Evolutionary conservation across 2,888 invertebrate species (phyloP).

Genomic region (Acronicta leporina): DNA sequence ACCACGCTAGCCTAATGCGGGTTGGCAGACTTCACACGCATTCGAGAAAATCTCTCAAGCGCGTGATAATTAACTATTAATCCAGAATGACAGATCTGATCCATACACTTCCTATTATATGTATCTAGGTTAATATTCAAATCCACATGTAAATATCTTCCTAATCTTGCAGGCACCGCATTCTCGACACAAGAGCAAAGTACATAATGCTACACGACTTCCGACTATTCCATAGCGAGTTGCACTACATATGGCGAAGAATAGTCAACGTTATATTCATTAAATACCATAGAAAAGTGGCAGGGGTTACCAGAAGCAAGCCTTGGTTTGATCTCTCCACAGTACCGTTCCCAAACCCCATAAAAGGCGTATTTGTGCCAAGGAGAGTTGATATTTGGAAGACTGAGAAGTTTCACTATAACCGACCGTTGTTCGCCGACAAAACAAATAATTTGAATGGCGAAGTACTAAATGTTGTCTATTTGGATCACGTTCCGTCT

Average conservation of each 20-base stretch:
- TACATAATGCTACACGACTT: slow-evolving; percentile 92
- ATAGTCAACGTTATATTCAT: slow-evolving; percentile 93
- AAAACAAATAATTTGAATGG: slow-evolving; percentile 90
- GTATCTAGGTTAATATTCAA: too few species aligned
- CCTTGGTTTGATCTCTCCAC: slow-evolving; percentile 93
- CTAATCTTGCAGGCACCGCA: slow-evolving; percentile 87
- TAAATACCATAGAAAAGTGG: slow-evolving; percentile 83
- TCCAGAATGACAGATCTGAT: too few species aligned
- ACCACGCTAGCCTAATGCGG: too few species aligned
- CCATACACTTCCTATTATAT: too few species aligned
- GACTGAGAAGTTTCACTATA: slow-evolving; percentile 89
- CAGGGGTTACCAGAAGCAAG: slow-evolving; percentile 66
- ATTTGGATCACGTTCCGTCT: slow-evolving; percentile 92
- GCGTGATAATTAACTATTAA: too few species aligned
- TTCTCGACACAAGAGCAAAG: slow-evolving; percentile 92
- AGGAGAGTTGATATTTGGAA: slow-evolving; percentile 92
- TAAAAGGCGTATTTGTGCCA: slow-evolving; percentile 86
- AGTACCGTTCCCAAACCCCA: slow-evolving; percentile 92
- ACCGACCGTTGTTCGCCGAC: slow-evolving; percentile 85
- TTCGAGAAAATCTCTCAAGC: too few species aligned
- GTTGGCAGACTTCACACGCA: too few species aligned
- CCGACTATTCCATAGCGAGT: slow-evolving; percentile 90
- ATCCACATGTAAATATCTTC: too few species aligned
- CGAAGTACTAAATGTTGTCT: slow-evolving; percentile 90
- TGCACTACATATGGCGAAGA: slow-evolving; percentile 93